A percentile compares a stretch with the other conserved stretches of the same genome.
These are phyloP conservation scores for Anaspis maculata DNA, from an alignment of 2,888 invertebrate genomes.

Conservation along the genomic window DNA sequence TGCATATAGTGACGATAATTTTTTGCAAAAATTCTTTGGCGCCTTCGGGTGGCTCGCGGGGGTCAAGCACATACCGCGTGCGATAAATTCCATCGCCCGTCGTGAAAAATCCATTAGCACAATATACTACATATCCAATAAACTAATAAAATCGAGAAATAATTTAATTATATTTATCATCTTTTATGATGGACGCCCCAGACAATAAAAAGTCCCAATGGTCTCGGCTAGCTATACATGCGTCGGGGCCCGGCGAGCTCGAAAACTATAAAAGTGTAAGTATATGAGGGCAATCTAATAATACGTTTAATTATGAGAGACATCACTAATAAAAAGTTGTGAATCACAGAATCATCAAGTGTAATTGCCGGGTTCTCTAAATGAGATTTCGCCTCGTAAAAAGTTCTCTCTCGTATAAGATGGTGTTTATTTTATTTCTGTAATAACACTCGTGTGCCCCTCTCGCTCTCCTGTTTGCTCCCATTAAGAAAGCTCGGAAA, in stretches of 20 bases:
- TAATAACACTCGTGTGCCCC: conserved; percentile 22
- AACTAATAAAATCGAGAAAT: conserved; percentile 36
- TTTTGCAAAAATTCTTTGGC: too few species aligned
- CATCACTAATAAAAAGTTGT: conserved; percentile 31
- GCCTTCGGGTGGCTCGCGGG: too few species aligned
- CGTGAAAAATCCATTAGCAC: conserved; percentile 19
- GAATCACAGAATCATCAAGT: conserved; percentile 41
- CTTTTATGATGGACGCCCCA: conserved; percentile 32
- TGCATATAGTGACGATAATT: too few species aligned
- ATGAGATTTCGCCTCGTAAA: conserved; percentile 34
- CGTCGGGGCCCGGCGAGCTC: too few species aligned
- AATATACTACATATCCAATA: conserved; percentile 26
- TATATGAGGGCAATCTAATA: conserved; percentile 22
- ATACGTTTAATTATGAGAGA: conserved; percentile 27
- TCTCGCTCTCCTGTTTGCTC: too few species aligned
- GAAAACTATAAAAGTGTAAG: conserved; percentile 22
- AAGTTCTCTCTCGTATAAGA: conserved; percentile 28
- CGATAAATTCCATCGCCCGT: too few species aligned
- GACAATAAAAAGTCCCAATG: conserved; percentile 26
- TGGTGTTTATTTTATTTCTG: conserved; percentile 39
- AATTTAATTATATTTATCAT: conserved; percentile 38
- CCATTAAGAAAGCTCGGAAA: too few species aligned
- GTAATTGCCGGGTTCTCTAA: conserved; percentile 37
- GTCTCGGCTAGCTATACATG: too few species aligned
- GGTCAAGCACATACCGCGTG: too few species aligned